phyloP scores from a whole-genome alignment of 2,888 invertebrate genomes.

The Sycophila texana region DNA sequence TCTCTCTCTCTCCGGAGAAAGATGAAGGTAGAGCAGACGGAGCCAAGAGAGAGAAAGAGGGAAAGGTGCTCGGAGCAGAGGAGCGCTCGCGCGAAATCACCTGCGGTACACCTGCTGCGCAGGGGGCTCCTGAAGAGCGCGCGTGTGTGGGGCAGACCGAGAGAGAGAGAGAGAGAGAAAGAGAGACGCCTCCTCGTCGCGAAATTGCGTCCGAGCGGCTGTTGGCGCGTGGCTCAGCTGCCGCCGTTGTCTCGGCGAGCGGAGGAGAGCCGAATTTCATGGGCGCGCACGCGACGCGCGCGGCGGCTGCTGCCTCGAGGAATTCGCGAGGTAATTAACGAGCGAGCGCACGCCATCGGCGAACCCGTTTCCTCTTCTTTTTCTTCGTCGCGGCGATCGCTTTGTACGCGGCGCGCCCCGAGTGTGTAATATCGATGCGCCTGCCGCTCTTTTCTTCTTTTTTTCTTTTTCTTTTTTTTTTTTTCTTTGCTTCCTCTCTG shows the following conservation, averaged over 20 bases:
- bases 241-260: constrained; percentile 21
- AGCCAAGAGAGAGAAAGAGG: not conserved
- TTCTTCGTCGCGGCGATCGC: not conserved
- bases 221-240: constrained; percentile 53
- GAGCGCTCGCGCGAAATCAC: constrained; percentile 65
- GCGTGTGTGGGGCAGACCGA: constrained; percentile 18
- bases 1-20: no score
- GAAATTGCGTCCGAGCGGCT: constrained; percentile 44
- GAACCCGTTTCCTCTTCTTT: not conserved
- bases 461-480: not conserved
- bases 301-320: constrained; percentile 21
- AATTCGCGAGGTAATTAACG: constrained; percentile 55
- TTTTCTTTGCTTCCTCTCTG: no score
- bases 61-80: constrained; percentile 51
- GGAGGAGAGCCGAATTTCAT: constrained; percentile 40
- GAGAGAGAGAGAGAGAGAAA: not conserved
- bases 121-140: constrained; percentile 69
- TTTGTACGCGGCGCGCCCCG: not conserved
- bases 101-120: constrained; percentile 75
- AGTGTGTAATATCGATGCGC: not conserved
- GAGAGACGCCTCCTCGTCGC: constrained; percentile 29
- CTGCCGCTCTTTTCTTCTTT: not conserved
- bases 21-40: not conserved
- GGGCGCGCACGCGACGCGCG: constrained; percentile 32
- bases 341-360: constrained; percentile 9